A percentile compares a stretch with the other conserved stretches of the same genome.
Conservation (phyloP, 2,797 vertebrate species). For the Yasuhikotakia modesta region DNA sequence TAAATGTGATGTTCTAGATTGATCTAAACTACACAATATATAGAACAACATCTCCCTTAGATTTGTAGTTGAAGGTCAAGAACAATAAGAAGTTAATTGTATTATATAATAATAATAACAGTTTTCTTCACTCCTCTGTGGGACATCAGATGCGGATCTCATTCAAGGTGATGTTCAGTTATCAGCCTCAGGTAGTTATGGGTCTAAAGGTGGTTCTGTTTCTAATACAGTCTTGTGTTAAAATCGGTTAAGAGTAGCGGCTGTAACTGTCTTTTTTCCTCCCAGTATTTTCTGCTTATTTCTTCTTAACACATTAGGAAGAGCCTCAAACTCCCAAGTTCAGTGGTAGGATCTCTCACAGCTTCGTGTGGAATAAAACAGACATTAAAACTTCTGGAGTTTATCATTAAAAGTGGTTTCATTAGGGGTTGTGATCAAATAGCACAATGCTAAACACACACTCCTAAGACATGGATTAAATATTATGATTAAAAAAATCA, state of each 20-base stretch:
- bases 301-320: conserved; percentile 8
- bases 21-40: not conserved
- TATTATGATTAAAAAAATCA: too few species aligned
- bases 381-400: not conserved
- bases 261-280: conserved; percentile 4
- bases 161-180: conserved; percentile 66
- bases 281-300: not conserved
- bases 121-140: conserved; percentile 40
- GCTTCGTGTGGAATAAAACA: not conserved
- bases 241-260: not conserved
- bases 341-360: conserved; percentile 19
- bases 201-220: conserved; percentile 12
- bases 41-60: not conserved
- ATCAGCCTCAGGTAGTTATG: conserved; percentile 10
- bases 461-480: not conserved
- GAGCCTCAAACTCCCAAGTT: conserved; percentile 4
- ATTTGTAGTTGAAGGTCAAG: not conserved
- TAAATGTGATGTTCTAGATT: not conserved
- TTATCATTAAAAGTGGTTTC: not conserved
- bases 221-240: not conserved
- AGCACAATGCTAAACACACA: not conserved
- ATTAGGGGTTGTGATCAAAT: not conserved
- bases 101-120: not conserved
- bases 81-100: not conserved
- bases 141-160: conserved; percentile 62